Evolutionary conservation across 2,797 vertebrate species (phyloP).

Genomic region (Peromyscus nudipes): DNA sequence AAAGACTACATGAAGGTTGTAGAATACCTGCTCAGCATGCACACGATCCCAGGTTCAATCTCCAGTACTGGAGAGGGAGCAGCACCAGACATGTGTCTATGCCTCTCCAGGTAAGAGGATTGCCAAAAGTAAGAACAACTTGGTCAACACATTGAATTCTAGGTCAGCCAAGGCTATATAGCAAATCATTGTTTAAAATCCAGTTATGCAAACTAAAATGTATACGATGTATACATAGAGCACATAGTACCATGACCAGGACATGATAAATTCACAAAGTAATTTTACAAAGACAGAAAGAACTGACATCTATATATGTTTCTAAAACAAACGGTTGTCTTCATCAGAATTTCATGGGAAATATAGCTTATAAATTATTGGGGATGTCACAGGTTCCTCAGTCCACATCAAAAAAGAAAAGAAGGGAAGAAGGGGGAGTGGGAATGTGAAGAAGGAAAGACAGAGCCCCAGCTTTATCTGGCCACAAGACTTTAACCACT

Average conservation of each 20-base stretch:
- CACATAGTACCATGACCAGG: neutral
- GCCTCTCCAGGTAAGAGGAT: neutral
- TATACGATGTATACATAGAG: conserved; percentile 1
- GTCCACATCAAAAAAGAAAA: neutral
- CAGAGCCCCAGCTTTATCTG: neutral
- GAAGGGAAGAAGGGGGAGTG: neutral
- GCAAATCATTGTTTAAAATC: neutral
- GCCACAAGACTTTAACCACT: conserved; percentile 15
- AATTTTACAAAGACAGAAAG: conserved; percentile 54
- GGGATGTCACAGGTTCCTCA: neutral
- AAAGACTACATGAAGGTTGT: too few species aligned
- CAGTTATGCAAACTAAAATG: neutral
- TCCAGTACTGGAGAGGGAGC: too few species aligned
- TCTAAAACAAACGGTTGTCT: conserved; percentile 50
- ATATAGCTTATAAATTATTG: conserved; percentile 8
- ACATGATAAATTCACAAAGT: conserved; percentile 6
- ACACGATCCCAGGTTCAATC: too few species aligned
- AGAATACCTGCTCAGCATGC: too few species aligned
- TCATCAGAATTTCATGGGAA: conserved; percentile 35
- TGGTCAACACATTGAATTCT: neutral
- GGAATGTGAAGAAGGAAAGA: conserved; percentile 9
- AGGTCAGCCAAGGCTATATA: neutral
- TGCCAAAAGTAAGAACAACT: neutral
- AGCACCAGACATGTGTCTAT: neutral
- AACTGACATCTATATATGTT: conserved; percentile 19